Evolutionary conservation across 2,797 vertebrate genomes (phyloP).

Genomic region (Melanotaenia parkinsoni): DNA sequence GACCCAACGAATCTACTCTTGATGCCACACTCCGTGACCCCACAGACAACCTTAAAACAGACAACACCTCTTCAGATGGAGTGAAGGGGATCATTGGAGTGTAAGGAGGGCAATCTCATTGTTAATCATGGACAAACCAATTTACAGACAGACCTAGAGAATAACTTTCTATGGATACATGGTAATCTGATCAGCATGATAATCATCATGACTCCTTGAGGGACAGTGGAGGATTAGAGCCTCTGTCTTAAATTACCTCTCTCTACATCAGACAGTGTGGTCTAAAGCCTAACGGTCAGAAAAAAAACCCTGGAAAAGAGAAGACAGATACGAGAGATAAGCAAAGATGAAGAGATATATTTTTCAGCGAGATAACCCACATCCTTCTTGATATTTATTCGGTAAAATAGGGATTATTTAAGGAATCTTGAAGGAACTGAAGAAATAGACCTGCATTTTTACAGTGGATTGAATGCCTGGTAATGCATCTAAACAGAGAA

Average conservation of each 20-base stretch:
- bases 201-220: constrained; percentile 54
- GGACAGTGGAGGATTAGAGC: constrained; percentile 44
- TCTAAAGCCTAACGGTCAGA: constrained; percentile 44
- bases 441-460: constrained; percentile 11
- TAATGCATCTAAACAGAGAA: constrained; percentile 15
- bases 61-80: neutral
- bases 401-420: constrained; percentile 40
- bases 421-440: constrained; percentile 11
- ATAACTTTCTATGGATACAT: constrained; percentile 49
- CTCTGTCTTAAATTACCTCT: constrained; percentile 54
- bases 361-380: constrained; percentile 28
- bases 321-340: constrained; percentile 38
- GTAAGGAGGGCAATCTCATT: neutral
- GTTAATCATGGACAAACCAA: constrained; percentile 15
- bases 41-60: neutral
- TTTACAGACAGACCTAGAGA: constrained; percentile 13
- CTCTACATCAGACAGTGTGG: constrained; percentile 45
- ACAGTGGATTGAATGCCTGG: constrained; percentile 26
- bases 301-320: constrained; percentile 29
- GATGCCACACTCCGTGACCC: neutral
- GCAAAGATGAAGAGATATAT: constrained; percentile 15
- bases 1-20: too few relatives aligned
- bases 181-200: constrained; percentile 62
- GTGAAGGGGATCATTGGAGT: neutral
- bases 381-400: constrained; percentile 60